These are phyloP conservation scores for Plectus sambesii DNA, from an alignment of 1,140 invertebrate genomes.

Conservation along the genomic window DNA sequence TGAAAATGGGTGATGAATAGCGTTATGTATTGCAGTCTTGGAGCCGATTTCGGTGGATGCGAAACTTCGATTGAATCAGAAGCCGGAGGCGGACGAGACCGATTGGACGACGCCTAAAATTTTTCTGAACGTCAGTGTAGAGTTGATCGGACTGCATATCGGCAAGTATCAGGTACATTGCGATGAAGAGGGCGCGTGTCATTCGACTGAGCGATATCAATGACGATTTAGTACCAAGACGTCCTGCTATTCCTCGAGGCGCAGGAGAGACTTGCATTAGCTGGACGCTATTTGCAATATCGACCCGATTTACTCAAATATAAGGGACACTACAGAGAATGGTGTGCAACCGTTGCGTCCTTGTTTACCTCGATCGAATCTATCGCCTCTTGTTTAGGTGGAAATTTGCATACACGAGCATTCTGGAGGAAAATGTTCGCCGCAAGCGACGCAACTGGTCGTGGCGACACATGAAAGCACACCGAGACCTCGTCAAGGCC, in stretches of 20 bases:
- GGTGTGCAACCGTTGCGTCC: conserved; percentile 51
- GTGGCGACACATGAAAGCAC: conserved; percentile 72
- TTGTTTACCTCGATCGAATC: neutral
- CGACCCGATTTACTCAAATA: conserved; percentile 61
- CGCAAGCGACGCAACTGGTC: conserved; percentile 68
- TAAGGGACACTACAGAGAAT: conserved; percentile 66
- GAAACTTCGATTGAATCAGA: conserved; percentile 76
- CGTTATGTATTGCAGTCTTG: conserved; percentile 59
- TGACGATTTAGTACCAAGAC: conserved; percentile 73
- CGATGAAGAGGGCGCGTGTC: no score
- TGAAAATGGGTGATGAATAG: no score
- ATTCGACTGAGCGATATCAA: no score
- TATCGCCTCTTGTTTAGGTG: conserved; percentile 57
- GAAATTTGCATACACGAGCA: conserved; percentile 73
- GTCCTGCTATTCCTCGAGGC: conserved; percentile 71
- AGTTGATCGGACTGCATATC: conserved; percentile 62
- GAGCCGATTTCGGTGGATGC: conserved; percentile 79
- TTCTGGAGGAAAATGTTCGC: conserved; percentile 68
- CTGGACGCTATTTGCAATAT: conserved; percentile 66
- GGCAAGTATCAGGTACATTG: no score
- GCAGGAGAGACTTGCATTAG: conserved; percentile 68
- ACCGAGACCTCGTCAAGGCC: conserved; percentile 61
- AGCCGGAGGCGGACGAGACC: conserved; percentile 69
- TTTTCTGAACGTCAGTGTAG: conserved; percentile 70
- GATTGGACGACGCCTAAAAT: conserved; percentile 77